These are phyloP conservation scores for Drosophila putrida DNA, from an alignment of 2,888 invertebrate species.

Conservation along the genomic window DNA sequence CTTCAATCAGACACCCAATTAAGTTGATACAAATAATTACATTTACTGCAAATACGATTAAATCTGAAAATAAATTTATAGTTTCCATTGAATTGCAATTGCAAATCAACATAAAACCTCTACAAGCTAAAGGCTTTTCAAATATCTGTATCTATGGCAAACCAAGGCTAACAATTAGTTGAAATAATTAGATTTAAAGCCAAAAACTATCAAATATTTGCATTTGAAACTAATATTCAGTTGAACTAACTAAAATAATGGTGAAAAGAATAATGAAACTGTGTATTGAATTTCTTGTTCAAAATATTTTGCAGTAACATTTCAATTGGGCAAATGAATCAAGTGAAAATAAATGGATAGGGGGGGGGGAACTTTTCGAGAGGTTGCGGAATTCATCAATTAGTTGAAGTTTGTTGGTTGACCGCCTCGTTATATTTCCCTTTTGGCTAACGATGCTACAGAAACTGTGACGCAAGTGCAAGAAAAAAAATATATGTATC, in stretches of 20 bases:
- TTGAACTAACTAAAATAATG: not conserved
- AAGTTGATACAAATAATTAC: not conserved
- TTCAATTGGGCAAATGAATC: not conserved
- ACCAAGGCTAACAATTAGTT: not conserved
- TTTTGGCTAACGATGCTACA: conserved; percentile 7
- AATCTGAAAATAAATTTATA: not conserved
- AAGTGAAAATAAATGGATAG: not conserved
- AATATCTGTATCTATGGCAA: not conserved
- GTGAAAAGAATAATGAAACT: not conserved
- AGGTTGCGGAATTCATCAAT: conserved; percentile 11
- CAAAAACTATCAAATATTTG: not conserved
- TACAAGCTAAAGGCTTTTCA: not conserved
- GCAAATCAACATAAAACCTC: not conserved
- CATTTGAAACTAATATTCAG: not conserved
- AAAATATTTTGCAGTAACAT: not conserved
- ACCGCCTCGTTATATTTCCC: not conserved
- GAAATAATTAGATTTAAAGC: not conserved
- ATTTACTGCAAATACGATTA: not conserved
- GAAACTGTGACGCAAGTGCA: conserved; percentile 13
- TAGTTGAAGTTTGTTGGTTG: conserved; percentile 6
- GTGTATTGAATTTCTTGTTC: not conserved
- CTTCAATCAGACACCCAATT: not conserved
- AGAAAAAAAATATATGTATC: too few species aligned
- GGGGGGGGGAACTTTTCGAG: not conserved
- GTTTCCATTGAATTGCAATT: not conserved